Evolutionary conservation across 2,113 vertebrate genomes (phyloP).

Genomic region (Otus sunia): DNA sequence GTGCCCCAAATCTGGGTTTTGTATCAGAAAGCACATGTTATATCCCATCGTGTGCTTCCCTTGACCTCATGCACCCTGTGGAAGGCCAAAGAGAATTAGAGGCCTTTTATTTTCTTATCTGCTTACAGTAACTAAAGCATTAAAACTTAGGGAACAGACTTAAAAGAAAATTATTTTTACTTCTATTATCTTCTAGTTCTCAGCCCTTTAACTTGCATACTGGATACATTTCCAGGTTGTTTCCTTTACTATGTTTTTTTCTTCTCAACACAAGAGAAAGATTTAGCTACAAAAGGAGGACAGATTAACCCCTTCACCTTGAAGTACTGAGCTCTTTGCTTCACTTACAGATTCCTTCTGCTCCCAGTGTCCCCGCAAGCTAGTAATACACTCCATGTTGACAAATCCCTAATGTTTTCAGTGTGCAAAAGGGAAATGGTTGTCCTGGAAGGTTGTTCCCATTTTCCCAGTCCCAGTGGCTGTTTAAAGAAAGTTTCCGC

Average conservation of each 20-base stretch:
- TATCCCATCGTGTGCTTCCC: background rate
- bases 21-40: rapidly evolving
- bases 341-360: background rate
- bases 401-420: background rate
- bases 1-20: background rate
- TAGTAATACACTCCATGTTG: background rate
- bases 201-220: background rate
- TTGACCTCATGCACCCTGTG: background rate
- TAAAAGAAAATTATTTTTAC: background rate
- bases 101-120: background rate
- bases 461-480: background rate
- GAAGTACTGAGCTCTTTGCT: background rate
- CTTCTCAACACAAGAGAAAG: background rate
- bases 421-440: background rate
- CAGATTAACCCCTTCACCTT: background rate
- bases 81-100: background rate
- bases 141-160: background rate
- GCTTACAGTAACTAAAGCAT: background rate
- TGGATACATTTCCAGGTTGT: background rate
- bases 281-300: background rate
- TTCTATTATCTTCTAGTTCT: background rate
- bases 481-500: background rate
- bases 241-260: background rate
- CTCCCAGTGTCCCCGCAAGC: background rate
- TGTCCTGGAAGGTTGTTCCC: background rate